Conservation (phyloP, 2,113 vertebrate genomes). For the Phocoena phocoena region DNA sequence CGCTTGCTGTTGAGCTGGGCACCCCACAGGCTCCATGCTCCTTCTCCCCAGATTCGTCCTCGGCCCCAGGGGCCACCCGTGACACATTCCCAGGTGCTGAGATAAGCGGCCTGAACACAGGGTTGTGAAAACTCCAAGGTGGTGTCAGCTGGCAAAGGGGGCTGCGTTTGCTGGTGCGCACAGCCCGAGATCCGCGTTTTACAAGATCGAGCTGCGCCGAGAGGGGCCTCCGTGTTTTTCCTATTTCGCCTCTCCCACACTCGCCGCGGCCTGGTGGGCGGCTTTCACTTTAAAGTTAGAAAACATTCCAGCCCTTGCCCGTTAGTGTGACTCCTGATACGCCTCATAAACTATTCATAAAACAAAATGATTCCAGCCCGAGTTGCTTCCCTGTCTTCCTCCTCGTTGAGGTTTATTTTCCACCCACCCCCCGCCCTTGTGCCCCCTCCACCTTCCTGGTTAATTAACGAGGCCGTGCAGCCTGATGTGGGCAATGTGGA, state of each 20-base stretch:
- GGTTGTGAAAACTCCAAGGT: background rate
- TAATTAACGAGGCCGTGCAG: background rate
- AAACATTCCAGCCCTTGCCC: slow-evolving; percentile 72
- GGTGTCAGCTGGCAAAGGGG: background rate
- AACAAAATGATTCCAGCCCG: slow-evolving; percentile 67
- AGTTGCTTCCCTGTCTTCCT: slow-evolving; percentile 58
- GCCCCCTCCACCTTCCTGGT: slow-evolving; percentile 12
- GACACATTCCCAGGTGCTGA: background rate
- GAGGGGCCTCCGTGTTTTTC: background rate
- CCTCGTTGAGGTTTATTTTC: slow-evolving; percentile 9
- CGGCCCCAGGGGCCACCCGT: too few relatives aligned
- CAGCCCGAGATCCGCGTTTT: background rate
- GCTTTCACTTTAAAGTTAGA: slow-evolving; percentile 69
- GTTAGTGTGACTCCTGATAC: slow-evolving; percentile 66
- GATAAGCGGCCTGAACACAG: background rate
- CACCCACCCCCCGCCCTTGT: background rate
- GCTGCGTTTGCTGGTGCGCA: background rate
- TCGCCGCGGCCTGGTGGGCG: background rate
- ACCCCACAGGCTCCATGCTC: rapidly evolving
- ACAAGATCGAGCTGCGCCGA: background rate
- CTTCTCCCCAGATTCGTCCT: background rate
- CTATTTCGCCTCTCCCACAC: slow-evolving; percentile 39
- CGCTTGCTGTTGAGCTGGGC: background rate
- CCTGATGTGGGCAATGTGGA: background rate
- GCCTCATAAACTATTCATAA: slow-evolving; percentile 78